Base-by-base conservation (phyloP, 2,113 vertebrate species). In the Trematomus loennbergii region DNA sequence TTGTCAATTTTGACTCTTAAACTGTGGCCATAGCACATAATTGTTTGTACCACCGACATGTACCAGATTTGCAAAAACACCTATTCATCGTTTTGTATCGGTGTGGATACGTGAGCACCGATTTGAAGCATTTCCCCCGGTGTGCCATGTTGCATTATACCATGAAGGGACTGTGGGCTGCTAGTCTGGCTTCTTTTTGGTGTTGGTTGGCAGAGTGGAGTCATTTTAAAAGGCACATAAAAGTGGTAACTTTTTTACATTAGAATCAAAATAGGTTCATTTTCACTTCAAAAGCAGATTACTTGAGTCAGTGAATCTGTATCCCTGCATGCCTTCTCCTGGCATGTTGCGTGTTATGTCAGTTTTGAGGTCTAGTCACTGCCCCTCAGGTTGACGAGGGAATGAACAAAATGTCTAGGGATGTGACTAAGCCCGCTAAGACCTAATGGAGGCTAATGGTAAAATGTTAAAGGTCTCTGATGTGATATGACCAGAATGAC, bases 131-230 rank as follows among this genome's bases (percentile, higher is more conserved):
- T 82, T 84, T 79, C 62, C 49, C 59, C 66, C 72, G 6, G 22
- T 76, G 75, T 88, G 79, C 85, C 82, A 82, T 84, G 68, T 87
- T 83, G 79, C 65, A 82, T 90, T 85, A 87, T 58, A 86, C 63
- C 83, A 86, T 83, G 85, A 90, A 87, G 75, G 57, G 74, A 43
- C 48, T 67, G 75, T 89, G 77, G 83, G 87, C 53, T 79, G 79
- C 48, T 73, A 20, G 53, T 71, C 10, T 84, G 71, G 55, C 69
- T 79, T 52, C 50, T 78, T 88, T 79, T 82, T 86, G 79, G 79
- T 75, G 60, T 84, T 82, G 60, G 57, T 76, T 79, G 63, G 75
- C 79, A 78, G 70, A 75, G 4, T 62, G 48, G 55, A 50, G 12
- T 33, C 16, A 53, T 83, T 82, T 84, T 82, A 40, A 59, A 75